phyloP scores from a whole-genome alignment of 1,140 invertebrate genomes.

The Caenorhabditis latens region DNA sequence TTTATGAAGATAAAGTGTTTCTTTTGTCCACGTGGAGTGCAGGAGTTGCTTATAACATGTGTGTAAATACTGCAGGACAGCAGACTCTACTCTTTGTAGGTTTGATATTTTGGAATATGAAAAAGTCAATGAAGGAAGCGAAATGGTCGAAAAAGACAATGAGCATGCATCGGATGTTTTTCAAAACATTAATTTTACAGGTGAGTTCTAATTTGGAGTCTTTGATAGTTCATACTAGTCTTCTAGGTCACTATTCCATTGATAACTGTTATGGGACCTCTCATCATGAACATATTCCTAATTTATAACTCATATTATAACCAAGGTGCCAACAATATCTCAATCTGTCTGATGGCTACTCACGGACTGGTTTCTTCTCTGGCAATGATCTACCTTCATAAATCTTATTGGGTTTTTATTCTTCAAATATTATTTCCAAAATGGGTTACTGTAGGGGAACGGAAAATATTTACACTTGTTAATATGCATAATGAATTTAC shows the following conservation, averaged over 20 bases:
- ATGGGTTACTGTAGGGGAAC: too few relatives aligned
- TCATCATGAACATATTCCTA: background rate
- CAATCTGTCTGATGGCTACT: background rate
- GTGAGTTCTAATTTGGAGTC: background rate
- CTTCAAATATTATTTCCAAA: too few relatives aligned
- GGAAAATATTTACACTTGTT: too few relatives aligned
- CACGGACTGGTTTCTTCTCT: background rate
- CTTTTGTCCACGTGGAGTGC: conserved; percentile 19
- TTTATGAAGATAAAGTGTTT: conserved; percentile 18
- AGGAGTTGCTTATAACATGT: background rate
- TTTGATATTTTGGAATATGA: conserved; percentile 16
- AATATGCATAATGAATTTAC: too few relatives aligned
- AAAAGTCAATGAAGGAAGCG: background rate
- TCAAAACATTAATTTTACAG: background rate
- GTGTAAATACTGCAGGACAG: background rate
- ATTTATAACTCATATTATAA: background rate
- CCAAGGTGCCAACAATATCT: conserved; percentile 8
- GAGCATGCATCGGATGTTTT: background rate
- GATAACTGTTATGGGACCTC: background rate
- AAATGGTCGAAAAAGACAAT: background rate
- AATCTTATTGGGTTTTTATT: background rate
- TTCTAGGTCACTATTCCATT: background rate
- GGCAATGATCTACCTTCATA: background rate
- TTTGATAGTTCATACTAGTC: background rate
- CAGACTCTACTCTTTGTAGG: background rate